Percentiles rank a stretch among this genome's conserved stretches.
These are phyloP conservation scores for Phataginus tricuspis DNA, from an alignment of 2,797 vertebrate genomes.

Conservation along the genomic window DNA sequence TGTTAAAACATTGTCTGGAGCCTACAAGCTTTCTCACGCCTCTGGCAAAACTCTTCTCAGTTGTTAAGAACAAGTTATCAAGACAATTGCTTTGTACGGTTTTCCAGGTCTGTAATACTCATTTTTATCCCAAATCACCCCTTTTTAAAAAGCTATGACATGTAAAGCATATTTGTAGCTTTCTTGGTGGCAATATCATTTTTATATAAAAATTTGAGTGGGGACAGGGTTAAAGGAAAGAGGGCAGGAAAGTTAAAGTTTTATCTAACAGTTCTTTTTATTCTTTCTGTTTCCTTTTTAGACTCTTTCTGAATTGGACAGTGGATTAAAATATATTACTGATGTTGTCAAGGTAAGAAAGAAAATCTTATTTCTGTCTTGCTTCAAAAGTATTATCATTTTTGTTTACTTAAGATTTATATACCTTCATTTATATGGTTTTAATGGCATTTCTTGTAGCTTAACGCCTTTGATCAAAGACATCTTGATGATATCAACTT, in stretches of 20 bases:
- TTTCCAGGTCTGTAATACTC: conserved; percentile 90
- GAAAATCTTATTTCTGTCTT: conserved; percentile 31
- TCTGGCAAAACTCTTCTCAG: conserved; percentile 93
- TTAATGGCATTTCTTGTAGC: conserved; percentile 83
- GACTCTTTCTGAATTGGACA: conserved; percentile 93
- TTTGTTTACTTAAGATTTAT: neutral
- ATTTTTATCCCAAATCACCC: neutral
- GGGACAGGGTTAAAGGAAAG: neutral
- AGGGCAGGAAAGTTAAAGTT: neutral
- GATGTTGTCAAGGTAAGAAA: conserved; percentile 92
- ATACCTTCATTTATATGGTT: neutral
- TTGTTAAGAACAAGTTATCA: conserved; percentile 92
- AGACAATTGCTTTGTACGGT: conserved; percentile 92
- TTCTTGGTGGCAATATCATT: neutral
- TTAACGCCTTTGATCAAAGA: conserved; percentile 95
- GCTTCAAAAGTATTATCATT: neutral
- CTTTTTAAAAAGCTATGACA: neutral
- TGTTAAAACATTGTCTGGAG: conserved; percentile 91
- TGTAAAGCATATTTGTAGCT: neutral
- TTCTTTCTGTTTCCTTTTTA: conserved; percentile 80
- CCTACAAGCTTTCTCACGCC: conserved; percentile 92
- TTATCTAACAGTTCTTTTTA: neutral
- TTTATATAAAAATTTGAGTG: neutral
- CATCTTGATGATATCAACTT: conserved; percentile 97
- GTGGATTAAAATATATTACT: conserved; percentile 91